phyloP scores from a whole-genome alignment of 2,113 vertebrate genomes.

The Cottus gobio region DNA sequence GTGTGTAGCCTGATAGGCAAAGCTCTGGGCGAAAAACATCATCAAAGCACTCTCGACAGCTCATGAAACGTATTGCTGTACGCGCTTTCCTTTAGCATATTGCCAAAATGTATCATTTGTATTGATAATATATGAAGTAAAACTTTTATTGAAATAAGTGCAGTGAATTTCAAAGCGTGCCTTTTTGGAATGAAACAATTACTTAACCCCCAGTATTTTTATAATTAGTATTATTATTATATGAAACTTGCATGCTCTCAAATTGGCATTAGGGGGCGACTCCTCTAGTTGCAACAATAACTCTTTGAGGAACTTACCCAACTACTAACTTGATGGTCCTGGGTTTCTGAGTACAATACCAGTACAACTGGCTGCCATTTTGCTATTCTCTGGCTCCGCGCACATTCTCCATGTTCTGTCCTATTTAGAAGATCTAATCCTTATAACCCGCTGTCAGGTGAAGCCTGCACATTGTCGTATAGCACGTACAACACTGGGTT shows the following conservation, averaged over 20 bases:
- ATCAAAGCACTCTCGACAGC: constrained; percentile 18
- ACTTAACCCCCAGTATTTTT: not conserved
- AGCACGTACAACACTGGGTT: not conserved
- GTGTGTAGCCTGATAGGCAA: constrained; percentile 37
- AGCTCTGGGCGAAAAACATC: constrained; percentile 19
- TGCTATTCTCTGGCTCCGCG: not conserved
- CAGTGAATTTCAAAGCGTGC: not conserved
- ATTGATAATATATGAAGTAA: not conserved
- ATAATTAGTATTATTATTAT: too few relatives aligned
- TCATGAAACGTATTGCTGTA: constrained; percentile 24
- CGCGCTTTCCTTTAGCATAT: not conserved
- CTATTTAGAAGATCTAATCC: not conserved
- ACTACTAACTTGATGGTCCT: not conserved
- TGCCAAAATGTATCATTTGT: not conserved
- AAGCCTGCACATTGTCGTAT: not conserved
- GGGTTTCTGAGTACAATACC: not conserved
- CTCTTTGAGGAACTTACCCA: not conserved
- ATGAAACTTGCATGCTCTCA: not conserved
- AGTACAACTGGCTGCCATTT: not conserved
- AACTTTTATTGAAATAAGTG: not conserved
- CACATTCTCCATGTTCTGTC: not conserved
- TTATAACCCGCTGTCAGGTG: not conserved
- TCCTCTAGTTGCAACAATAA: not conserved
- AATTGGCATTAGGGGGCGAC: not conserved
- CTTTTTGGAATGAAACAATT: not conserved